phyloP scores from a whole-genome alignment of 2,797 vertebrate species.

The Siniperca obscura region DNA sequence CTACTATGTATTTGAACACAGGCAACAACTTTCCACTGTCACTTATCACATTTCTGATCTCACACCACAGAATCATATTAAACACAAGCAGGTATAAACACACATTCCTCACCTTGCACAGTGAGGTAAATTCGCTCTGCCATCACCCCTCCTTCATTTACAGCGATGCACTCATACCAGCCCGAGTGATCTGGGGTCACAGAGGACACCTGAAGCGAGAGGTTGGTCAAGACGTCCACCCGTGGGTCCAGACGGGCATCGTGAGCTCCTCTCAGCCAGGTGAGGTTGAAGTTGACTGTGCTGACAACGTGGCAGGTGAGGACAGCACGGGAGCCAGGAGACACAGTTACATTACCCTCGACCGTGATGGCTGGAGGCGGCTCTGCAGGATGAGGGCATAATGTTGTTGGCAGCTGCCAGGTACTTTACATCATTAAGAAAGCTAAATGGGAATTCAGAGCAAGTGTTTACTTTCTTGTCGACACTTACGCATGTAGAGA shows the following conservation, averaged over 20 bases:
- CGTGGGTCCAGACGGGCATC: slow-evolving; percentile 83
- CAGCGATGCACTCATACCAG: slow-evolving; percentile 89
- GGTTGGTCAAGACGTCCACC: slow-evolving; percentile 82
- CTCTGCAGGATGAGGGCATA: slow-evolving; percentile 81
- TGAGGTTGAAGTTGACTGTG: slow-evolving; percentile 91
- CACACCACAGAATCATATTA: not conserved
- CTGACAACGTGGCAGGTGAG: slow-evolving; percentile 90
- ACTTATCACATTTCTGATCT: not conserved
- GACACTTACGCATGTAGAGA: not conserved
- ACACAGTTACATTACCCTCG: slow-evolving; percentile 85
- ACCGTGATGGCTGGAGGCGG: slow-evolving; percentile 90
- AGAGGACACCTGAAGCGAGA: slow-evolving; percentile 87
- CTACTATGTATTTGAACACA: not conserved
- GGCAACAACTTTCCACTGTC: not conserved
- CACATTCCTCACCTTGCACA: slow-evolving; percentile 89
- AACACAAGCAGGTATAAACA: slow-evolving; percentile 2
- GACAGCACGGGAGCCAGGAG: slow-evolving; percentile 85
- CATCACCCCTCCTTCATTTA: slow-evolving; percentile 89
- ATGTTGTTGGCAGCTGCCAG: slow-evolving; percentile 7
- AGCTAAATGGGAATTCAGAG: slow-evolving; percentile 5
- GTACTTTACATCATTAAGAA: slow-evolving; percentile 12
- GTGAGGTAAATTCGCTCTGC: slow-evolving; percentile 86
- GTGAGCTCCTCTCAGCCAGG: slow-evolving; percentile 88
- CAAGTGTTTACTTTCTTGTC: not conserved
- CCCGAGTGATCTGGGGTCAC: slow-evolving; percentile 86